Evolutionary conservation across 2,888 invertebrate species (phyloP), one percentile per base, ranked within the genome.

Genomic region (Protonemura montana): DNA sequence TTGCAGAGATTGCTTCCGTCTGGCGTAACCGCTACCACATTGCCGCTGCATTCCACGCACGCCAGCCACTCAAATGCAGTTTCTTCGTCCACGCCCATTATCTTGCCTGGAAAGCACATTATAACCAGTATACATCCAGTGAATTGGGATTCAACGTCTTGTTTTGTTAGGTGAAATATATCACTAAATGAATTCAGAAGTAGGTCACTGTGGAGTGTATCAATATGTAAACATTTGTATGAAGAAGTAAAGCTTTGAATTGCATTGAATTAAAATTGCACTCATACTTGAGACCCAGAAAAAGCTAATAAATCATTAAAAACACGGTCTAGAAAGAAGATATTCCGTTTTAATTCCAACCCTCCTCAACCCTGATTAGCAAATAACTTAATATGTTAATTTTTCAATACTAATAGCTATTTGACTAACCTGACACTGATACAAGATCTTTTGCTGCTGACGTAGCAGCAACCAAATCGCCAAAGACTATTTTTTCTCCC

Each of bases 11-110:
- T 77, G 3, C 81, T 5, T 28, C 82, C 76, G 10, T 29, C 26
- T 2, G 10, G 41, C 10, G 83, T 28, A 76, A 82, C 83, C n/a
- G 76, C 26, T 59, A 88, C 83, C n/a, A 86, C 76, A 10, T 87
- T 87, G 85, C 85, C 86, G n/a, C 86, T 85, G 87, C 88, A 88
- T 13, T 78, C 76, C n/a, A 41, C 85, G 85, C 88, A 88, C 7
- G 86, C 87, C 27, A 87, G 87, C 88, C 88, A 88, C 0, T 86
- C 59, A 41, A 87, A 88, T 2, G 88, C 88, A n/a, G 87, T 87
- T 82, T 88, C 87, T 76, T 88, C 88, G 85, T 88, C 88, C 41
- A 88, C 88, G 59, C 87, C 86, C 0, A 84, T 21, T 27, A 88
- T 87, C 82, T 83, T 86, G 16, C 88, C 88, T 88, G 85, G 21